Percentiles rank a stretch among this genome's conserved stretches.
Evolutionary conservation across 1,140 invertebrate species (phyloP).

Genomic region (Neuroterus valhalla): DNA sequence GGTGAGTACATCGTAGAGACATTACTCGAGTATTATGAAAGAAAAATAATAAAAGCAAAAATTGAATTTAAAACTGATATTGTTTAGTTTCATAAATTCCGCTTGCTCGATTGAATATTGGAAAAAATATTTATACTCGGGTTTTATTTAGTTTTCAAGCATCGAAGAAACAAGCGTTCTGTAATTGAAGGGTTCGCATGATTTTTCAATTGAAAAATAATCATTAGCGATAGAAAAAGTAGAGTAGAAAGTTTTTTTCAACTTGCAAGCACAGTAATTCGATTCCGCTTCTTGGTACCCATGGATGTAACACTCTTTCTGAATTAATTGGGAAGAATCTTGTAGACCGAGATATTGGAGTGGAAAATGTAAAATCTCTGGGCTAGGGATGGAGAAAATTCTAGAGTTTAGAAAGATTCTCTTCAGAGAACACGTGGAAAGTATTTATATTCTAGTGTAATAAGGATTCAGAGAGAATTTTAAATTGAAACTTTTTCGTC

Average conservation of each 20-base stretch:
- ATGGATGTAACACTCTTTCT: background rate
- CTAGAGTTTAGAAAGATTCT: background rate
- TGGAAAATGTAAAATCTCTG: constrained; percentile 26
- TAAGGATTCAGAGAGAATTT: constrained; percentile 11
- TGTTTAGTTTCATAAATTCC: background rate
- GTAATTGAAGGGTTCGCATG: too few species aligned
- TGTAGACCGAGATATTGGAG: constrained; percentile 4
- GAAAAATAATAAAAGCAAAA: constrained; percentile 3
- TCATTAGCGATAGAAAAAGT: background rate
- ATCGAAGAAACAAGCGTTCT: background rate
- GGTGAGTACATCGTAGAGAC: constrained; percentile 21
- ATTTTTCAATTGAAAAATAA: background rate
- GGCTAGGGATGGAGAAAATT: background rate
- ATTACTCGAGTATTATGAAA: constrained; percentile 28
- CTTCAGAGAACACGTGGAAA: constrained; percentile 11
- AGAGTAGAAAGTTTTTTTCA: constrained; percentile 2
- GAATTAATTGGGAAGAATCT: constrained; percentile 19
- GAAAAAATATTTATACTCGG: background rate
- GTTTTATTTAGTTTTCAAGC: constrained; percentile 3
- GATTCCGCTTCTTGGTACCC: background rate
- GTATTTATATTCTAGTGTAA: constrained; percentile 19
- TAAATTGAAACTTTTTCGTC: constrained; percentile 4
- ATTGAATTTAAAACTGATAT: background rate
- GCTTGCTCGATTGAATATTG: background rate
- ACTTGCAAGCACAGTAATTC: constrained; percentile 8